Percentiles rank a stretch among this genome's conserved stretches.
Evolutionary conservation across 2,797 vertebrate species (phyloP).

Genomic region (Helicolenus hilgendorfi): DNA sequence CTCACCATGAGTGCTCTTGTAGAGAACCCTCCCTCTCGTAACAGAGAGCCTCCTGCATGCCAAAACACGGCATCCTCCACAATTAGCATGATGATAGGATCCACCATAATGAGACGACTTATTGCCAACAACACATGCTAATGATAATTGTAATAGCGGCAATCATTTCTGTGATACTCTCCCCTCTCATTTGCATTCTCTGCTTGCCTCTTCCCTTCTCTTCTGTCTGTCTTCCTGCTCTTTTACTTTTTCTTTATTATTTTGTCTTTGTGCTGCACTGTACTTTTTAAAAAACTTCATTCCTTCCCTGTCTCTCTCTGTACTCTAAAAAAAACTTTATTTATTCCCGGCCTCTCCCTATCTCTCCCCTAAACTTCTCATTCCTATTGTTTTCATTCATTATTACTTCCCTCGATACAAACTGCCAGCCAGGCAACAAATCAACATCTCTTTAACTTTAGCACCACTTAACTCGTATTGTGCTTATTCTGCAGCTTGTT

Average conservation of each 20-base stretch:
- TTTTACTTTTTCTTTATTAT: slow-evolving; percentile 28
- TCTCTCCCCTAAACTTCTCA: slow-evolving; percentile 47
- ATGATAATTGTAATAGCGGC: slow-evolving; percentile 89
- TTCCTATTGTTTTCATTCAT: slow-evolving; percentile 79
- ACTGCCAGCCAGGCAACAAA: slow-evolving; percentile 84
- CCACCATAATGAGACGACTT: slow-evolving; percentile 83
- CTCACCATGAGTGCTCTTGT: slow-evolving; percentile 23
- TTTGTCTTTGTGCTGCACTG: slow-evolving; percentile 46
- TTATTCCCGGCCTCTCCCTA: slow-evolving; percentile 24
- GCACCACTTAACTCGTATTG: slow-evolving; percentile 84
- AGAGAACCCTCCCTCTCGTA: slow-evolving; percentile 18
- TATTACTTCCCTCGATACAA: slow-evolving; percentile 80
- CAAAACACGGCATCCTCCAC: slow-evolving; percentile 78
- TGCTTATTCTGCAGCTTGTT: slow-evolving; percentile 87
- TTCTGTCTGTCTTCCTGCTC: slow-evolving; percentile 35
- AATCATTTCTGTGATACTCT: slow-evolving; percentile 81
- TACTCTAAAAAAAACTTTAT: slow-evolving; percentile 31
- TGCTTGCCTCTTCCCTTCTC: slow-evolving; percentile 66
- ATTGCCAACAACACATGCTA: slow-evolving; percentile 84
- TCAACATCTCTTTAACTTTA: slow-evolving; percentile 87
- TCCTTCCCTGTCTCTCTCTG: slow-evolving; percentile 32
- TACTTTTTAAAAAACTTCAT: slow-evolving; percentile 54
- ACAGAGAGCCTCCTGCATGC: slow-evolving; percentile 67
- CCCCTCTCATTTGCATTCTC: slow-evolving; percentile 82
- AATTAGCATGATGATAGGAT: slow-evolving; percentile 82